A percentile compares a stretch with the other conserved stretches of the same genome.
Evolutionary conservation across 2,113 vertebrate species (phyloP).

Genomic region (Crocuta crocuta): DNA sequence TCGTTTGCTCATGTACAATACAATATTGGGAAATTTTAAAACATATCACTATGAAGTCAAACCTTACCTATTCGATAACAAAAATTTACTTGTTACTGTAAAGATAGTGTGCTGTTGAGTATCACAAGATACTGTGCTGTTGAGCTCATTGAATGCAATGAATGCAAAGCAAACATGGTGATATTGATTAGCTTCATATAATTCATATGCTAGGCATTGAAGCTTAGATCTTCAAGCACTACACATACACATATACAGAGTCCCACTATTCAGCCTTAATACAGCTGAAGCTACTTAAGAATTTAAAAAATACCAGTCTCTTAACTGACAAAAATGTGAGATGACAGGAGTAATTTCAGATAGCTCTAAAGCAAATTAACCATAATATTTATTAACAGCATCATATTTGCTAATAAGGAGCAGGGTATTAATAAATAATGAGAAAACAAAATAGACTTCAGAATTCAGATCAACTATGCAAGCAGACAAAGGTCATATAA

Average conservation of each 20-base stretch:
- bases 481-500: slow-evolving; percentile 10
- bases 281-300: not conserved
- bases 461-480: not conserved
- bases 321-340: slow-evolving; percentile 34
- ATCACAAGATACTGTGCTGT: not conserved
- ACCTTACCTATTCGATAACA: not conserved
- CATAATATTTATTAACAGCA: not conserved
- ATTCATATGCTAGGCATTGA: not conserved
- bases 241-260: not conserved
- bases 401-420: slow-evolving; percentile 45
- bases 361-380: slow-evolving; percentile 29
- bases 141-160: not conserved
- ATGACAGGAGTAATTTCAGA: slow-evolving; percentile 55
- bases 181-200: not conserved
- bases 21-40: not conserved
- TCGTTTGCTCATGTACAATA: not conserved
- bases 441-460: slow-evolving; percentile 31
- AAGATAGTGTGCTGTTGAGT: not conserved
- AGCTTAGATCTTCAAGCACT: not conserved
- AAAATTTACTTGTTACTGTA: slow-evolving; percentile 2
- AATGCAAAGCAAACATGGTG: not conserved
- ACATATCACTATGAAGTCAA: not conserved
- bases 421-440: not conserved
- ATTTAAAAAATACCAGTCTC: not conserved
- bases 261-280: not conserved